Conservation (phyloP, 2,113 vertebrate species). For the Petrocephalus microphthalmus region DNA sequence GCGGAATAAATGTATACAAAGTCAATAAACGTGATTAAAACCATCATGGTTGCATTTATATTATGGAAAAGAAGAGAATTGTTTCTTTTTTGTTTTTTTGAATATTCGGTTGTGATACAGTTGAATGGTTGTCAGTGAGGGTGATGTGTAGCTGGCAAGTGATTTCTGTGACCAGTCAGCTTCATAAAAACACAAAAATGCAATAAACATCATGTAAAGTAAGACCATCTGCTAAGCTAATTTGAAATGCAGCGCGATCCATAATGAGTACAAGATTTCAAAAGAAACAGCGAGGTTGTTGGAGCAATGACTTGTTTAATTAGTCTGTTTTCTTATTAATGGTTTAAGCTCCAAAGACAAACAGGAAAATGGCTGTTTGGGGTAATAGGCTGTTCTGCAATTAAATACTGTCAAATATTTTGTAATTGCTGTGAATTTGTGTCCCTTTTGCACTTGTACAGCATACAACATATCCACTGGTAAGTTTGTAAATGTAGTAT, state of each 20-base stretch:
- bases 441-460: background rate
- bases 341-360: background rate
- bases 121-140: background rate
- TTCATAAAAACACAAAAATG: background rate
- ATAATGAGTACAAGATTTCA: background rate
- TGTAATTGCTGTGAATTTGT: background rate
- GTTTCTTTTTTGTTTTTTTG: background rate
- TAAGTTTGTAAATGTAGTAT: background rate
- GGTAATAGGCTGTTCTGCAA: background rate
- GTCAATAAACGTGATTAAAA: background rate
- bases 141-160: background rate
- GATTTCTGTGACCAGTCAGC: background rate
- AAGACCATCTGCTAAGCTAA: background rate
- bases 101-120: background rate
- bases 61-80: background rate
- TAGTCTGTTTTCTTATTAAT: background rate
- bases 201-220: background rate
- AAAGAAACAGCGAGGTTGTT: background rate
- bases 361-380: background rate
- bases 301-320: background rate
- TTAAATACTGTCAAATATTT: background rate
- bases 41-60: background rate
- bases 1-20: background rate
- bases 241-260: background rate
- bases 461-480: background rate